Evolutionary conservation across 2,797 vertebrate genomes (phyloP).

Genomic region (Mus minutoides): DNA sequence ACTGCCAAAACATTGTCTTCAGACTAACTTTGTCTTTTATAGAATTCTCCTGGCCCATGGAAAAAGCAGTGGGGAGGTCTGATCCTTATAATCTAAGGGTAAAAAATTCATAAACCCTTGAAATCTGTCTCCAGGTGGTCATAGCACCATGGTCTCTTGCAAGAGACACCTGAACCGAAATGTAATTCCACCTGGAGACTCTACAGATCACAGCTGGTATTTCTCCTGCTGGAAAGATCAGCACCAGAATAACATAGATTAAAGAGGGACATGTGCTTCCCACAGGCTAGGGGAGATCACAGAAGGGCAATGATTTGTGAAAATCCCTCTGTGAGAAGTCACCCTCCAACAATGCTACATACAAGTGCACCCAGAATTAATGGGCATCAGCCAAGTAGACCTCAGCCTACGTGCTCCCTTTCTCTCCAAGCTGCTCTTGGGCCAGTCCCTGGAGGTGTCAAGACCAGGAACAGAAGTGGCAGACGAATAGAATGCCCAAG

Average conservation of each 20-base stretch:
- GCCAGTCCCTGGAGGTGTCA: neutral
- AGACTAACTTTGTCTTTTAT: neutral
- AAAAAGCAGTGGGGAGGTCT: neutral
- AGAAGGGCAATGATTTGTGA: neutral
- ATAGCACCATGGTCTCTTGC: neutral
- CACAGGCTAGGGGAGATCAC: neutral
- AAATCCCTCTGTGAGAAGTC: neutral
- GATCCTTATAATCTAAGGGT: neutral
- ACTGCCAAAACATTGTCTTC: too few relatives aligned
- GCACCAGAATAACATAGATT: neutral
- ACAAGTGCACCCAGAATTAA: neutral
- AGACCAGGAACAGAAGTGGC: neutral
- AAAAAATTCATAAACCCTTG: neutral
- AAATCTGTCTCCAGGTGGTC: neutral
- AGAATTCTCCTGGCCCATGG: neutral
- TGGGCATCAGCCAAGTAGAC: neutral
- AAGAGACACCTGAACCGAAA: neutral
- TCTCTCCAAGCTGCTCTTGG: neutral
- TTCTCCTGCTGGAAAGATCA: neutral
- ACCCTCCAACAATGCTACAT: neutral
- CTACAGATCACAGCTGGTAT: neutral
- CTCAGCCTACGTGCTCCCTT: neutral
- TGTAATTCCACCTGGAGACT: neutral
- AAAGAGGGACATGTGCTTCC: neutral
- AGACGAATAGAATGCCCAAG: neutral